Conservation (phyloP, 2,888 invertebrate genomes). For the Drosophila stalkeri region DNA sequence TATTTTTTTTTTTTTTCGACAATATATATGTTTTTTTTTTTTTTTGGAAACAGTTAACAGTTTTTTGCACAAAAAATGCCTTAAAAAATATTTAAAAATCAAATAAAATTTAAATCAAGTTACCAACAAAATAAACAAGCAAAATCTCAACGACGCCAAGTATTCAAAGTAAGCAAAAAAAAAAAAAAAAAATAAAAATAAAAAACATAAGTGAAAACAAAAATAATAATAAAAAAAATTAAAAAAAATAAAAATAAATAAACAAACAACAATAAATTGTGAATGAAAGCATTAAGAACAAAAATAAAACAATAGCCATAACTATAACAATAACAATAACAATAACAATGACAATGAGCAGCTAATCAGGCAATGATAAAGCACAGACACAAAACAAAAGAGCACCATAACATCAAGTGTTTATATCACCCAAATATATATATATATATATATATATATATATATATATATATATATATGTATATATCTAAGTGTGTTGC, state of each 20-base stretch:
- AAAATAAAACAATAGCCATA: neutral
- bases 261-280: constrained; percentile 14
- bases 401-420: constrained; percentile 57
- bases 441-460: neutral
- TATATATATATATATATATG: neutral
- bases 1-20: constrained; percentile 19
- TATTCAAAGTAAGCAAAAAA: constrained; percentile 27
- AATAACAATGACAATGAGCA: constrained; percentile 26
- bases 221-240: neutral
- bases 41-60: neutral
- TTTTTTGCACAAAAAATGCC: constrained; percentile 50
- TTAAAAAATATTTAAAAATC: constrained; percentile 22
- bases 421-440: constrained; percentile 2
- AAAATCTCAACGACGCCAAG: constrained; percentile 6
- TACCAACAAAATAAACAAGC: neutral
- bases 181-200: constrained; percentile 7
- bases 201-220: constrained; percentile 20
- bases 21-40: constrained; percentile 25
- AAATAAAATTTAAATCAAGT: neutral
- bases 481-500: constrained; percentile 37
- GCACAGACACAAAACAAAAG: constrained; percentile 20
- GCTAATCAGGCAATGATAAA: constrained; percentile 36
- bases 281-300: constrained; percentile 22
- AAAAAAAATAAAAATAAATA: neutral
- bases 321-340: constrained; percentile 22